Conservation (phyloP, 2,797 vertebrate genomes). For the Brachyrhaphis roseni region DNA sequence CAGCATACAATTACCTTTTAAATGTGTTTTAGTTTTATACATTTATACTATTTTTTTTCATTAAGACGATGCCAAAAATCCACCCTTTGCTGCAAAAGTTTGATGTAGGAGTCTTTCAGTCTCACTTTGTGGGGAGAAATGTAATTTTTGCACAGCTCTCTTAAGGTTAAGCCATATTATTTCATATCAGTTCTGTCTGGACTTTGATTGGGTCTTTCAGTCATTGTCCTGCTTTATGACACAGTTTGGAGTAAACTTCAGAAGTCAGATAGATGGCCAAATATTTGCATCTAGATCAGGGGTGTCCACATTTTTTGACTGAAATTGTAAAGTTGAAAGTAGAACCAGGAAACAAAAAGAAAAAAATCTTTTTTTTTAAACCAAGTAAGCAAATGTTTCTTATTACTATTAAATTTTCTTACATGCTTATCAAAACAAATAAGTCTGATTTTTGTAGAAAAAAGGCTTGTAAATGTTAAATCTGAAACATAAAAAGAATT, state of each 20-base stretch:
- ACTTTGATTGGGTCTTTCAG: neutral
- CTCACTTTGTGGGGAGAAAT: neutral
- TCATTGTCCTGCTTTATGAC: too few species aligned
- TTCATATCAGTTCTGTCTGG: neutral
- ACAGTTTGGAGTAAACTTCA: neutral
- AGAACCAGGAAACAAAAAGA: neutral
- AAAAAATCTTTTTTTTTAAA: neutral
- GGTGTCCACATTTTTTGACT: neutral
- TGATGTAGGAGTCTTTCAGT: neutral
- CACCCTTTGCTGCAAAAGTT: neutral
- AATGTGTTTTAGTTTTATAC: neutral
- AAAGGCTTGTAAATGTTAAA: neutral
- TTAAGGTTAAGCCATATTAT: neutral
- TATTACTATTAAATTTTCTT: neutral
- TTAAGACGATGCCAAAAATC: neutral
- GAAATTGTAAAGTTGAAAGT: neutral
- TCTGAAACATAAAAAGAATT: neutral
- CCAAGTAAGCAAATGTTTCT: neutral
- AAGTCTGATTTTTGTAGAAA: neutral
- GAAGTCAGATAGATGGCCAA: neutral
- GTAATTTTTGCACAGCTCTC: neutral
- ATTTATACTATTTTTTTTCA: neutral
- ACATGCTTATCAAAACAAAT: neutral
- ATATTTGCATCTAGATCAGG: neutral
- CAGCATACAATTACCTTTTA: neutral